Evolutionary conservation across 2,797 vertebrate genomes (phyloP).

Genomic region (Bradypus variegatus): DNA sequence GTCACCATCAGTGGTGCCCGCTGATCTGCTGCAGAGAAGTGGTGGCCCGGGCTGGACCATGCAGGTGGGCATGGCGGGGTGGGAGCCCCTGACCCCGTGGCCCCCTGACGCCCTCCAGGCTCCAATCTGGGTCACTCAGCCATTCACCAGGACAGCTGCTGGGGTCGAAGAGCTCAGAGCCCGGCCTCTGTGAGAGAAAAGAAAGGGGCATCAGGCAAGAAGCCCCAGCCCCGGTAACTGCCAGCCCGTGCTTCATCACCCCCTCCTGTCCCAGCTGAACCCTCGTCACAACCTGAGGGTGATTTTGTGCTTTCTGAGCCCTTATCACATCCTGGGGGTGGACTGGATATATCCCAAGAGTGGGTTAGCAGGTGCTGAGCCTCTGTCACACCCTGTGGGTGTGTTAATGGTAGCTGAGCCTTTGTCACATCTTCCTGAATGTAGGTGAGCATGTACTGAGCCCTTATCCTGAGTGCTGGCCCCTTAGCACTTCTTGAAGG

Average conservation of each 20-base stretch:
- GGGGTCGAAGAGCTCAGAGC: conserved; percentile 42
- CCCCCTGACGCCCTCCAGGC: conserved; percentile 31
- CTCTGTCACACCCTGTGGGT: background rate
- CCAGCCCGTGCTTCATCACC: background rate
- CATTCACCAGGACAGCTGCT: conserved; percentile 53
- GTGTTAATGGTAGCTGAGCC: background rate
- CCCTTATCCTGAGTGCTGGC: background rate
- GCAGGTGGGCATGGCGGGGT: background rate
- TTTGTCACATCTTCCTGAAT: too few species aligned
- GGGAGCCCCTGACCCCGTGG: conserved; percentile 5
- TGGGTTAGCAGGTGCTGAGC: background rate
- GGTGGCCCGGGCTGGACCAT: background rate
- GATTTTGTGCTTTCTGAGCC: background rate
- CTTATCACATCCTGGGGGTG: background rate
- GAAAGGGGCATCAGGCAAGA: conserved; percentile 10
- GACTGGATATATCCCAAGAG: background rate
- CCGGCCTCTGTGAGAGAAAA: background rate
- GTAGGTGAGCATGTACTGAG: background rate
- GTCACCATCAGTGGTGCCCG: conserved; percentile 59
- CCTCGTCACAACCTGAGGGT: background rate
- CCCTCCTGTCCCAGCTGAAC: background rate
- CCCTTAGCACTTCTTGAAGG: background rate
- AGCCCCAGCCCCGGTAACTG: background rate
- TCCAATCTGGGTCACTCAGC: conserved; percentile 52
- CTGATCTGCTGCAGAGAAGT: conserved; percentile 60